Percentiles rank a stretch among this genome's conserved stretches.
phyloP scores from a whole-genome alignment of 2,888 invertebrate genomes.

The Leptinotarsa peninsularis region DNA sequence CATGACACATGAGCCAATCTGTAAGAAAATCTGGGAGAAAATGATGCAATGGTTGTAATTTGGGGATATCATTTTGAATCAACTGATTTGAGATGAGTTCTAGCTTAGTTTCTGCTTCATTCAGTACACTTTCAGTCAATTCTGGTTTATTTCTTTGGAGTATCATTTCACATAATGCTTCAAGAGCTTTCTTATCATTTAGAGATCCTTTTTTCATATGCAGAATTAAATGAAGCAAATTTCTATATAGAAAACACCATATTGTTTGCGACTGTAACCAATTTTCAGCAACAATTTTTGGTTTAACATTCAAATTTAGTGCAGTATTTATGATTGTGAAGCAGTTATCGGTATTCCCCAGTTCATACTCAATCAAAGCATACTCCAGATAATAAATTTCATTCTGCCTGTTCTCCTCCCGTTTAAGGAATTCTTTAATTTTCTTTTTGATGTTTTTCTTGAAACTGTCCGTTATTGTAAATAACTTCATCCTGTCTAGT shows the following conservation, averaged over 20 bases:
- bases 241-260: slow-evolving; percentile 65
- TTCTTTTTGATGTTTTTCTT: slow-evolving; percentile 68
- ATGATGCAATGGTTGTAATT: slow-evolving; percentile 59
- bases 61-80: slow-evolving; percentile 49
- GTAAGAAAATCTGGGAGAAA: slow-evolving; percentile 69
- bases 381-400: slow-evolving; percentile 74
- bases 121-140: slow-evolving; percentile 53
- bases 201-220: neutral
- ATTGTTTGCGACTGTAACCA: slow-evolving; percentile 53
- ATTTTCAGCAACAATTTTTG: slow-evolving; percentile 55
- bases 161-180: slow-evolving; percentile 55
- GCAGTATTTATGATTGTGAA: slow-evolving; percentile 69
- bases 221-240: slow-evolving; percentile 53
- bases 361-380: slow-evolving; percentile 72
- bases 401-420: slow-evolving; percentile 69
- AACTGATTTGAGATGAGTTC: slow-evolving; percentile 58
- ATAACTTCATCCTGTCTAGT: slow-evolving; percentile 65
- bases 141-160: slow-evolving; percentile 49
- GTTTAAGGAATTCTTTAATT: slow-evolving; percentile 71
- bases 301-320: slow-evolving; percentile 59
- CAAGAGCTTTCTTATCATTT: slow-evolving; percentile 52
- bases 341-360: slow-evolving; percentile 66
- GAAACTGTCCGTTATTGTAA: slow-evolving; percentile 64
- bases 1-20: slow-evolving; percentile 69
- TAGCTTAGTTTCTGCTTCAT: slow-evolving; percentile 59